These are phyloP conservation scores for Clistopyga incitator DNA, from an alignment of 2,888 invertebrate genomes.

Conservation along the genomic window DNA sequence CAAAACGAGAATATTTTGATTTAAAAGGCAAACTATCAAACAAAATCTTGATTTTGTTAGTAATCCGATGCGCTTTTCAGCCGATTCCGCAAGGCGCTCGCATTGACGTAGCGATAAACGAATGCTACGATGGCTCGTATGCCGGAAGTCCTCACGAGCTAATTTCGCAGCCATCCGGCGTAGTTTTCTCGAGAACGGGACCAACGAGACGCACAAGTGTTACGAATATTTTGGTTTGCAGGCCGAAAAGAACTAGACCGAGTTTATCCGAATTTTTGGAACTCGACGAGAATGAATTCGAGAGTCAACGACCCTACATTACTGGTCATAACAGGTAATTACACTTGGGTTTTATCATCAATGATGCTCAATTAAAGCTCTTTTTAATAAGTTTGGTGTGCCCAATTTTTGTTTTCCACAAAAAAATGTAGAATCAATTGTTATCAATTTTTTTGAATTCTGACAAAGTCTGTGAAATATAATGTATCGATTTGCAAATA, in stretches of 20 bases:
- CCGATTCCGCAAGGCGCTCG: conserved; percentile 92
- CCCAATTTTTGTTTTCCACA: neutral
- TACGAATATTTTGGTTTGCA: conserved; percentile 92
- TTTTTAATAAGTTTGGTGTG: too few relatives aligned
- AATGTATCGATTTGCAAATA: too few relatives aligned
- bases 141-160: conserved; percentile 96
- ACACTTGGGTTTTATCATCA: neutral
- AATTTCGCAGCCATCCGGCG: conserved; percentile 90
- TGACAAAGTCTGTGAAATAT: too few relatives aligned
- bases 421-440: too few relatives aligned
- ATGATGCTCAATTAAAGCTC: neutral
- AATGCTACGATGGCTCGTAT: conserved; percentile 97
- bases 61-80: conserved; percentile 79
- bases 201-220: conserved; percentile 91
- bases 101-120: conserved; percentile 98
- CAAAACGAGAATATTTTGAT: neutral
- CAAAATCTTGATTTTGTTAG: neutral
- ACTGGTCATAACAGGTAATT: conserved; percentile 93
- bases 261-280: conserved; percentile 96
- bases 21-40: neutral
- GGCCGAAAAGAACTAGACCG: conserved; percentile 88
- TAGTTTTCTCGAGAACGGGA: conserved; percentile 89
- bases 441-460: neutral
- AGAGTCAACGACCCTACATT: conserved; percentile 94
- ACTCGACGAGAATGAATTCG: conserved; percentile 93